Percentiles rank a stretch among this genome's conserved stretches.
Evolutionary conservation across 1,140 invertebrate genomes (phyloP).

Genomic region (Eriocheir sinensis): DNA sequence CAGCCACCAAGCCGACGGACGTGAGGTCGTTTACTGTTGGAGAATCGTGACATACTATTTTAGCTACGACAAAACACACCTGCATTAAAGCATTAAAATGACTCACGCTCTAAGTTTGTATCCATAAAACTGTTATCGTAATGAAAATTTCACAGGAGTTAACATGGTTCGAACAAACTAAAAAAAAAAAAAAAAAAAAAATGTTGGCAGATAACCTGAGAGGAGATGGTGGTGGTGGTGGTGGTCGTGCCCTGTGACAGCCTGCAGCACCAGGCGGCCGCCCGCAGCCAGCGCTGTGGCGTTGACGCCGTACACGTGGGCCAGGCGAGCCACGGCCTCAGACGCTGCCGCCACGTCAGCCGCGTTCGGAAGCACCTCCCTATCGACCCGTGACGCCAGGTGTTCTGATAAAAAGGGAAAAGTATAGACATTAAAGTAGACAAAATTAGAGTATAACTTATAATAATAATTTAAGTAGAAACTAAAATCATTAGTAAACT

Average conservation of each 20-base stretch:
- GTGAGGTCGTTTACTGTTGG: constrained; percentile 43
- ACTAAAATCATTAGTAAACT: no score
- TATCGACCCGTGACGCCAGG: constrained; percentile 41
- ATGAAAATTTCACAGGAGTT: neutral
- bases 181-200: constrained; percentile 11
- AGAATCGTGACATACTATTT: neutral
- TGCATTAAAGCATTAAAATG: neutral
- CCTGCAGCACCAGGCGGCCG: neutral
- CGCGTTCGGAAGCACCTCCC: constrained; percentile 54
- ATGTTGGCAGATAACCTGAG: constrained; percentile 48
- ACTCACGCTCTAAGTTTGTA: neutral
- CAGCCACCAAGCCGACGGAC: constrained; percentile 47
- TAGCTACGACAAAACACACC: no score
- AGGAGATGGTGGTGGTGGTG: neutral
- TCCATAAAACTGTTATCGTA: neutral
- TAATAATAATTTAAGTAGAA: no score
- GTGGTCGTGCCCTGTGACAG: neutral
- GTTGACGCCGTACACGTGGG: constrained; percentile 60
- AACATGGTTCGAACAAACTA: neutral
- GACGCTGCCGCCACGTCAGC: constrained; percentile 57
- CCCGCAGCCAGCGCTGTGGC: neutral
- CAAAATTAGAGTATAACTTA: no score
- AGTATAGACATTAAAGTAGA: neutral
- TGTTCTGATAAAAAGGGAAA: constrained; percentile 15
- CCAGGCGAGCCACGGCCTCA: constrained; percentile 54